Percentiles rank a stretch among this genome's conserved stretches.
Conservation (phyloP, 1,140 invertebrate species). For the Drosophila tani region DNA sequence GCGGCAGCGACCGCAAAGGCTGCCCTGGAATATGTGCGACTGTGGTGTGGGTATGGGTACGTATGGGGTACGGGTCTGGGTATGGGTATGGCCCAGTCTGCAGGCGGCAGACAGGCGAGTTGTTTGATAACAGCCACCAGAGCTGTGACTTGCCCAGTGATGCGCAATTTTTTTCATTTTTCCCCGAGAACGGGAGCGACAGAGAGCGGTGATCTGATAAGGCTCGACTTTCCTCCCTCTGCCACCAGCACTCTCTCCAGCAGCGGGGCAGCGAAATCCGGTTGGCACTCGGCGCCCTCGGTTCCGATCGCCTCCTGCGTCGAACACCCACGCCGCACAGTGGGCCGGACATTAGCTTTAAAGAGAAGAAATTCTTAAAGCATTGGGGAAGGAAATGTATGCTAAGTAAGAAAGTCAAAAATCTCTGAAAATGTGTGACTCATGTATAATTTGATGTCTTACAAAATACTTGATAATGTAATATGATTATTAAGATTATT, state of each 20-base stretch:
- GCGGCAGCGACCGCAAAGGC: conserved; percentile 65
- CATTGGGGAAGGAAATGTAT: background rate
- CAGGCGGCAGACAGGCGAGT: conserved; percentile 46
- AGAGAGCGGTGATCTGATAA: conserved; percentile 48
- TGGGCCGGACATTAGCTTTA: background rate
- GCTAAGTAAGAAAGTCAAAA: background rate
- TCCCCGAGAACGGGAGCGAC: background rate
- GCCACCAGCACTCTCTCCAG: conserved; percentile 6
- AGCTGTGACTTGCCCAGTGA: conserved; percentile 43
- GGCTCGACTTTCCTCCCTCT: conserved; percentile 11
- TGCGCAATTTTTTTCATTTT: conserved; percentile 61
- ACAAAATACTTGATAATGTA: too few species aligned
- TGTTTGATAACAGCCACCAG: conserved; percentile 36
- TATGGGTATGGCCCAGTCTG: conserved; percentile 54
- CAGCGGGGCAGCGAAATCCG: conserved; percentile 36
- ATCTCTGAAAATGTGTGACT: background rate
- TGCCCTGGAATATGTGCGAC: conserved; percentile 49
- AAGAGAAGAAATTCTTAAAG: background rate
- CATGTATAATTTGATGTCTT: too few species aligned
- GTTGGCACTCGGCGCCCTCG: conserved; percentile 21
- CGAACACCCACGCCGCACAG: conserved; percentile 46
- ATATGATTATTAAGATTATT: too few species aligned
- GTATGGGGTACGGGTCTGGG: conserved; percentile 38
- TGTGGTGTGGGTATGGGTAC: conserved; percentile 25
- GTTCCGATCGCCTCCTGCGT: conserved; percentile 53